Conservation (phyloP, 2,797 vertebrate genomes). For the Hippopotamyrus pictus region DNA sequence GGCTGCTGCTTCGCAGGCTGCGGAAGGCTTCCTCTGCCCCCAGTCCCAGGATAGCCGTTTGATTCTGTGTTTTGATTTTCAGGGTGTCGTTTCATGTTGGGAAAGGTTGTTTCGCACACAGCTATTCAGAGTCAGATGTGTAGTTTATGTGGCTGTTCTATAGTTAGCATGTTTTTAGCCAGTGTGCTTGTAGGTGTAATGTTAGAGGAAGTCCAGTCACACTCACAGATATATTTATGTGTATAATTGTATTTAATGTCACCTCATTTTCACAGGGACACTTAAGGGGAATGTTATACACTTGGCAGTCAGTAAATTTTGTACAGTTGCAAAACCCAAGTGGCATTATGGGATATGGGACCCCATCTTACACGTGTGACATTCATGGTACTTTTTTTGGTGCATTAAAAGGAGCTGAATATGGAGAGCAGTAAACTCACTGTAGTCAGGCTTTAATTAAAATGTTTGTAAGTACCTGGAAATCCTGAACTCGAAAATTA, state of each 20-base stretch:
- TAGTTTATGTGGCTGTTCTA: not conserved
- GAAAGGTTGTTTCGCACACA: not conserved
- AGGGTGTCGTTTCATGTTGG: not conserved
- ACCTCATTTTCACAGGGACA: not conserved
- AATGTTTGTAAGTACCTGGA: not conserved
- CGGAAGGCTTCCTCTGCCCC: not conserved
- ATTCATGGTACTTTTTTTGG: not conserved
- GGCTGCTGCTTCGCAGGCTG: not conserved
- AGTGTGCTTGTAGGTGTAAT: not conserved
- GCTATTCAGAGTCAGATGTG: not conserved
- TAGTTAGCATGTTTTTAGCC: not conserved
- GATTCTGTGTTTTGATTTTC: conserved; percentile 14
- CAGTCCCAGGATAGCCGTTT: not conserved
- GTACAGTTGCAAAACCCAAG: not conserved
- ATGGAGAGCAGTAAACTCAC: not conserved
- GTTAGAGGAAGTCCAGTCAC: not conserved
- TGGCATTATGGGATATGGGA: not conserved
- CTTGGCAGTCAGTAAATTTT: not conserved
- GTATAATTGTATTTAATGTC: not conserved
- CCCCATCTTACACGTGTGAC: not conserved
- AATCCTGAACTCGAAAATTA: not conserved
- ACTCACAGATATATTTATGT: not conserved
- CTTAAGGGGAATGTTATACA: not conserved
- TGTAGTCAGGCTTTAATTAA: not conserved
- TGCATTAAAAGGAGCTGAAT: not conserved